Evolutionary conservation across 2,797 vertebrate genomes (phyloP), one percentile per base, ranked within the genome.

Genomic region (Percopsis omiscomaycus): DNA sequence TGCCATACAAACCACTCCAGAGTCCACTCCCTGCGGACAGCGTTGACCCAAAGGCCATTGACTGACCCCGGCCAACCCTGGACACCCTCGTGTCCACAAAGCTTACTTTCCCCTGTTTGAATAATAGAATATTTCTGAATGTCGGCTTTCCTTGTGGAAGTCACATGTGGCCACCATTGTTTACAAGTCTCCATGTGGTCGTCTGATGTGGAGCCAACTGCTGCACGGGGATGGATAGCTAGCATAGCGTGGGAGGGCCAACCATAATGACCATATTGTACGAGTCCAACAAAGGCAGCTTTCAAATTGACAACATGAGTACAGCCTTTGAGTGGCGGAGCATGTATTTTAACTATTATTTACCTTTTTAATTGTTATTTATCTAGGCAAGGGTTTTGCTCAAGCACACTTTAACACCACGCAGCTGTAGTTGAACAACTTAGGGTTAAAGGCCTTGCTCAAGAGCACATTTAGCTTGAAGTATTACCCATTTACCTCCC

Each of bases 231-330:
- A 80, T 68, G 70, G 79, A 75, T 77, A 53, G 60, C 29, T 54
- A 78, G 81, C 83, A 83, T 82, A 83, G 67, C 80, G 82, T 75
- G 72, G 68, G 74, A 72, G 64, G 65, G 69, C 71, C 15, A 13
- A 11, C 11, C 37, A 73, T 32, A 89, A 86, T 78, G 73, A 74
- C 42, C 50, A 60, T 59, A 83, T 89, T 89, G 89, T 89, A 27
- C 28, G 42, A 14, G 29, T 3, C 32, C 55, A 79, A 87, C 86
- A 88, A 87, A 75, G 83, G 74, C 42, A 44, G 55, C 78, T 74
- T 84, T 85, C 74, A 74, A 62, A 48, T 8, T 8, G 57, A 28
- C 60, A 56, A 46, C 74, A 1, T 56, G 61, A 50, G 44, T 14
- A 29, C 49, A n/a, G 54, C 49, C 48, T 14, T 53, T 22, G 46